Evolutionary conservation across 2,888 invertebrate species (phyloP).

Genomic region (Limnephilus rhombicus): DNA sequence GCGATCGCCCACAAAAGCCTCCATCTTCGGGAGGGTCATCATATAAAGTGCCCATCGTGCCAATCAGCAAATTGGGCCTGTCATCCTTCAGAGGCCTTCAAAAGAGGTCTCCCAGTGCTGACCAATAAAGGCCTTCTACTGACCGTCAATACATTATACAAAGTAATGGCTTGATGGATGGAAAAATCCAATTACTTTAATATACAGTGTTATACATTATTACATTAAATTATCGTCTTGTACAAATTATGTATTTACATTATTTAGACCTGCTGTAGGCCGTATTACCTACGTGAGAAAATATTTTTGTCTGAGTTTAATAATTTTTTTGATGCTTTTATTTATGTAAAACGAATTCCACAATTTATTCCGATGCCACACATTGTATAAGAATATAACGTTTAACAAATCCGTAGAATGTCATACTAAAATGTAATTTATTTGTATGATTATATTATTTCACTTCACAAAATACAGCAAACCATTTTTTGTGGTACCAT

Average conservation of each 20-base stretch:
- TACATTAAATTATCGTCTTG: neutral
- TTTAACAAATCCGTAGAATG: too few species aligned
- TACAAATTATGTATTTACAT: neutral
- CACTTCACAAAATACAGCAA: too few species aligned
- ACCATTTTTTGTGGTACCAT: too few species aligned
- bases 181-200: neutral
- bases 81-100: conserved; percentile 26
- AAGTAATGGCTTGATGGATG: neutral
- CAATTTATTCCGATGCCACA: too few species aligned
- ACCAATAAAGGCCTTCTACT: neutral
- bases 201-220: neutral
- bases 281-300: neutral
- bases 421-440: too few species aligned
- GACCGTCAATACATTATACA: conserved; percentile 13
- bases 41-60: conserved; percentile 45
- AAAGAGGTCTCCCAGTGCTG: neutral
- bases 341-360: too few species aligned
- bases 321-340: neutral
- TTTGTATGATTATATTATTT: too few species aligned
- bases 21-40: conserved; percentile 46
- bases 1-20: conserved; percentile 30
- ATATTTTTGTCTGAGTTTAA: neutral
- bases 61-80: conserved; percentile 46
- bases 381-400: too few species aligned
- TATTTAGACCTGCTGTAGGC: neutral